phyloP scores from a whole-genome alignment of 2,113 vertebrate species.

The Ailurus styani region DNA sequence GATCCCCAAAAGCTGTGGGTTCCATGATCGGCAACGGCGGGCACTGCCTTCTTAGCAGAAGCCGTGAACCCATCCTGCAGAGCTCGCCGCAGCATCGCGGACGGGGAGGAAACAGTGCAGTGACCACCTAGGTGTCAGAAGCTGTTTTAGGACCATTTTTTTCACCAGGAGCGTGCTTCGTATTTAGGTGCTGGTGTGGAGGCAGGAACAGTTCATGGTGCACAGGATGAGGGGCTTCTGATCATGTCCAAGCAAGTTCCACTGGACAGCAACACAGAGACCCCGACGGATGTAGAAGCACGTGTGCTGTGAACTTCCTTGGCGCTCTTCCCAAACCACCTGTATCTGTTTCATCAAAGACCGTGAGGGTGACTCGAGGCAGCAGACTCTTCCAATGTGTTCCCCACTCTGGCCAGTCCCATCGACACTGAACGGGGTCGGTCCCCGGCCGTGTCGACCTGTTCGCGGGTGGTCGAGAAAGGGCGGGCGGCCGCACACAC shows the following conservation, averaged over 20 bases:
- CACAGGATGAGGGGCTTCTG: fast-evolving
- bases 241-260: neutral
- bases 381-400: neutral
- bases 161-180: neutral
- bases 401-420: neutral
- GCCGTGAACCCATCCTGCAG: fast-evolving
- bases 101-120: fast-evolving
- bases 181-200: fast-evolving
- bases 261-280: neutral
- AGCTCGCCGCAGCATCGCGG: neutral
- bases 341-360: fast-evolving
- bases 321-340: fast-evolving
- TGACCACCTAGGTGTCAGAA: neutral
- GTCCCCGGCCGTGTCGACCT: fast-evolving
- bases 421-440: fast-evolving
- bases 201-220: fast-evolving
- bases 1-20: neutral
- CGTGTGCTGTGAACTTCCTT: fast-evolving
- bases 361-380: fast-evolving
- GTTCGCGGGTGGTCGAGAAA: neutral
- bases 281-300: fast-evolving
- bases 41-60: neutral
- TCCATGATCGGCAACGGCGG: fast-evolving
- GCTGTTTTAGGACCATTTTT: neutral
- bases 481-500: fast-evolving